A percentile compares a stretch with the other conserved stretches of the same genome.
These are phyloP conservation scores for Bergia sp. DNA, from an alignment of 92 coral and sea anemone genomes.

Conservation along the genomic window DNA sequence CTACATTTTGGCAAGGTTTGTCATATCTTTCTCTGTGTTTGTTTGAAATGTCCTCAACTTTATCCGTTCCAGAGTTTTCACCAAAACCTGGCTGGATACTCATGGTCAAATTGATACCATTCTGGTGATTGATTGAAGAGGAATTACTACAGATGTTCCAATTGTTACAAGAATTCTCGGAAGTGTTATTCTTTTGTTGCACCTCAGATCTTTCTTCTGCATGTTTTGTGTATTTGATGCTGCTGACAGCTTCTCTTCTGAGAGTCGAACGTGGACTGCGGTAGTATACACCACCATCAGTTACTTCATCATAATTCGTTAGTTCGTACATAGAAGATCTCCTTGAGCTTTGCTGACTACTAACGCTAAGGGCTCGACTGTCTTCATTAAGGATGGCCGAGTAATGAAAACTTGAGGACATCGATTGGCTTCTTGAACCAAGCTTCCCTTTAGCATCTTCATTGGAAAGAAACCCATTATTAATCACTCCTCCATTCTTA, in stretches of 20 bases:
- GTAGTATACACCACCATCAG: constrained; percentile 8
- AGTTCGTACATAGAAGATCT: neutral
- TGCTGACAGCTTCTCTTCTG: neutral
- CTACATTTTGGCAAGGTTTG: neutral
- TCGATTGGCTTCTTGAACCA: neutral
- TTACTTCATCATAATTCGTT: neutral
- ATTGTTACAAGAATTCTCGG: no score
- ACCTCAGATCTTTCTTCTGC: neutral
- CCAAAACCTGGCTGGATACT: neutral
- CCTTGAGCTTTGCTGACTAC: neutral
- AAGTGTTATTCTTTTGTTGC: neutral
- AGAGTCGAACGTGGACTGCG: constrained; percentile 6
- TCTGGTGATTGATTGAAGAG: neutral
- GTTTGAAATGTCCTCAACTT: neutral
- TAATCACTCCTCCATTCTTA: neutral
- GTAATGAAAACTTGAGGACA: neutral
- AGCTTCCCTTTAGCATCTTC: neutral
- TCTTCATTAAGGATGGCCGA: neutral
- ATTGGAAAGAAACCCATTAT: neutral
- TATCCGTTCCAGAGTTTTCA: neutral
- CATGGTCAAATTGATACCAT: neutral
- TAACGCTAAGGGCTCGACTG: neutral
- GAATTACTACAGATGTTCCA: no score
- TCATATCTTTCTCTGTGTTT: neutral
- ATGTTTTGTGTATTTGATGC: neutral